Evolutionary conservation across 2,113 vertebrate genomes (phyloP), one percentile per base, ranked within the genome.

Genomic region (Aspidoscelis tigris): DNA sequence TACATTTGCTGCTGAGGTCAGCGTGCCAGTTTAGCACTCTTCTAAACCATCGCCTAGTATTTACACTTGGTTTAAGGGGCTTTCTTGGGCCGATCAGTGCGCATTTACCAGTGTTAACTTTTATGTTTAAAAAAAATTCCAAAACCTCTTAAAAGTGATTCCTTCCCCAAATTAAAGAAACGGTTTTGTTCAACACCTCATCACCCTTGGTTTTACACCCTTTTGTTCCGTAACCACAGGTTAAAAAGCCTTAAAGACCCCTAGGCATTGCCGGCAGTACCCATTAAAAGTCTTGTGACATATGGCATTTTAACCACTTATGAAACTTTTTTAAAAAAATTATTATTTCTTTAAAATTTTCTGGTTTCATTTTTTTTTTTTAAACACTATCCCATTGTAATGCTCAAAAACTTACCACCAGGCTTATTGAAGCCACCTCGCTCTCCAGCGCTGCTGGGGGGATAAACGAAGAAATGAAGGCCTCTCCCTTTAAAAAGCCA

Each of bases 371-470:
- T 94, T 92, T 93, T 94, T 96, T 95, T 93, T 94, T 96, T 95
- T 95, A 97, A 83, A 96, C 95, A 98, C 98, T 99, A 97, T 97
- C 98, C 83, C 98, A 97, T 96, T 97, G 96, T 98, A 98, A 98
- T 97, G 96, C 97, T 98, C 98, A 97, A 98, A 97, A 98, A 99
- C 99, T 99, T 99, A 99, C 99, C 99, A 99, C 99, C 98, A 97
- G 99, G 99, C 99, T 99, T 99, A 99, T 96, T 99, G 99, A 99
- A 99, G 99, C 99, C 99, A 99, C 98, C 98, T 99, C 99, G 98
- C 97, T 99, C 99, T 99, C 98, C 99, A 98, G 98, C 98, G 99
- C 98, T 98, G 99, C 98, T 99, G 99, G 97, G 98, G 97, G 97
- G 98, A 99, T 99, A 99, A 99, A 99, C 98, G 96, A 96, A 99